These are phyloP conservation scores for Aphodius sticticus DNA, from an alignment of 2,888 invertebrate genomes.

Conservation along the genomic window DNA sequence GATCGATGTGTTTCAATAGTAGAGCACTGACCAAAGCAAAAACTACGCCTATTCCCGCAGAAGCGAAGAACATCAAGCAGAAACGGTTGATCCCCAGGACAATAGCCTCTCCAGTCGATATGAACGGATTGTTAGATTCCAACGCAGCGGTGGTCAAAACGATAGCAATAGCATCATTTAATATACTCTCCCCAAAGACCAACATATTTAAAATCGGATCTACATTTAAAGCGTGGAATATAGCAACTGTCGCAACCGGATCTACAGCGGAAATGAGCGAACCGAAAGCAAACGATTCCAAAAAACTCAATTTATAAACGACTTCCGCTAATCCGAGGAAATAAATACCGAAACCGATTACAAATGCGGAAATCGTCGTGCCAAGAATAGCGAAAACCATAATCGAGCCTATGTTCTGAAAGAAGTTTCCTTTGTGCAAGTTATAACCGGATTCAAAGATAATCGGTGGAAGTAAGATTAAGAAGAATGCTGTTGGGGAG, in stretches of 20 bases:
- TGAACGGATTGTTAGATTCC: constrained; percentile 72
- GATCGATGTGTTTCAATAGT: constrained; percentile 92
- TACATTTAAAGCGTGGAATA: constrained; percentile 96
- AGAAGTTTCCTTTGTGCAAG: constrained; percentile 95
- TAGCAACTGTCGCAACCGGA: constrained; percentile 98
- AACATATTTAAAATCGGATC: constrained; percentile 99
- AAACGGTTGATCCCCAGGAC: constrained; percentile 89
- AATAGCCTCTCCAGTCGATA: constrained; percentile 83
- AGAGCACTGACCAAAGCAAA: constrained; percentile 94
- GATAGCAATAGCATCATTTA: constrained; percentile 99
- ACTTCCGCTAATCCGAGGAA: constrained; percentile 90
- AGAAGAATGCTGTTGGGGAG: constrained; percentile 97
- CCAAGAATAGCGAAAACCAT: constrained; percentile 97
- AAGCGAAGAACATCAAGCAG: constrained; percentile 98
- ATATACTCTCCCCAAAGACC: constrained; percentile 94
- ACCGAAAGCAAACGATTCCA: constrained; percentile 98
- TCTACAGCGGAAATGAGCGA: constrained; percentile 98
- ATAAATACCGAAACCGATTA: constrained; percentile 96
- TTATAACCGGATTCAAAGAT: constrained; percentile 99
- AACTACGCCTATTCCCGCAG: constrained; percentile 94
- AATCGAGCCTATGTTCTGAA: constrained; percentile 99
- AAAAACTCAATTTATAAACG: constrained; percentile 90
- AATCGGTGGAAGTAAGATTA: constrained; percentile 95
- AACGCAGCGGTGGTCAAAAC: constrained; percentile 92
- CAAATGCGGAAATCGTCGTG: constrained; percentile 95